Percentiles rank a stretch among this genome's conserved stretches.
phyloP scores from a whole-genome alignment of 92 coral and sea anemone species.

The Parazoanthus atlanticus region DNA sequence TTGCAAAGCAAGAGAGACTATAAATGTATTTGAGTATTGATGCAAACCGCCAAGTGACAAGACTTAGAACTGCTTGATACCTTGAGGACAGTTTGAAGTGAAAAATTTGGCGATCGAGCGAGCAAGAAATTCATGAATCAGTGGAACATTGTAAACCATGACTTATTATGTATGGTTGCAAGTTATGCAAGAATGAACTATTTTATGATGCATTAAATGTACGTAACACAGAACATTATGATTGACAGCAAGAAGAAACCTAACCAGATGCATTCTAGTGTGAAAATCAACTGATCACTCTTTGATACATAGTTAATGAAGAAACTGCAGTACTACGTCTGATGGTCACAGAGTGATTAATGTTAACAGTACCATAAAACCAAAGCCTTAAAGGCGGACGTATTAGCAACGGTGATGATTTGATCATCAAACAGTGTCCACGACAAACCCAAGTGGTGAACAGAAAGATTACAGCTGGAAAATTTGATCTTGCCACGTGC shows the following conservation, averaged over 20 bases:
- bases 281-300: neutral
- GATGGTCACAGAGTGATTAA: neutral
- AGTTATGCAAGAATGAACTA: too few species aligned
- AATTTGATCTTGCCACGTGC: neutral
- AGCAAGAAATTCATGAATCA: too few species aligned
- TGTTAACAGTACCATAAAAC: neutral
- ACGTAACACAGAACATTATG: too few species aligned
- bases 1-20: too few species aligned
- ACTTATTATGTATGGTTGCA: too few species aligned
- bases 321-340: neutral
- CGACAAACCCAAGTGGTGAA: neutral
- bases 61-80: neutral
- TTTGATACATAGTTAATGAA: neutral
- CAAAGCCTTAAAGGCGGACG: neutral
- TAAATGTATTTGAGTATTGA: too few species aligned
- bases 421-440: neutral
- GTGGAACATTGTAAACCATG: too few species aligned
- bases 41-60: neutral
- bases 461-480: neutral
- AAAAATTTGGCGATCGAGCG: too few species aligned
- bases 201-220: too few species aligned
- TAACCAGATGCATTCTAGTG: too few species aligned
- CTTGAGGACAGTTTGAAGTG: neutral
- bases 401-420: neutral
- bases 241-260: too few species aligned